A percentile compares a stretch with the other conserved stretches of the same genome.
phyloP scores from a whole-genome alignment of 1,140 invertebrate genomes.

The Wiebesia pumilae region DNA sequence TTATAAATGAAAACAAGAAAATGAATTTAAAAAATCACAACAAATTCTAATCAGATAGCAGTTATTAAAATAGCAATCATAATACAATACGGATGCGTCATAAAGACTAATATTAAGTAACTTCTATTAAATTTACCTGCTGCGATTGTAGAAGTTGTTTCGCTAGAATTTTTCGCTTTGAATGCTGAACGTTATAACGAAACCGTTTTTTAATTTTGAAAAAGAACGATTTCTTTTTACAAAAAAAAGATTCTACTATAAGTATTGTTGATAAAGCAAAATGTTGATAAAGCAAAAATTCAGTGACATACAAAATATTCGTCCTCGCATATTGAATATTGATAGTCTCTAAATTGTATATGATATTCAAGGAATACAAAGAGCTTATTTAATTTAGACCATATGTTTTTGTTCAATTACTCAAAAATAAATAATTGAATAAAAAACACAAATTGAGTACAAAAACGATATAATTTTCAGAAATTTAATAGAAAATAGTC shows the following conservation, averaged over 20 bases:
- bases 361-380: neutral
- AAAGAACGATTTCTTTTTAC: neutral
- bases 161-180: neutral
- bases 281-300: too few relatives aligned
- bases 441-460: too few relatives aligned
- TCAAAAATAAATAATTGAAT: too few relatives aligned
- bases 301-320: neutral
- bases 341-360: neutral
- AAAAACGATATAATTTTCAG: too few relatives aligned
- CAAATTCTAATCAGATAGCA: neutral
- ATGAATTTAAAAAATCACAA: neutral
- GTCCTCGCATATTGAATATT: neutral
- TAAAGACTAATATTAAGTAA: conserved; percentile 14
- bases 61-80: conserved; percentile 19
- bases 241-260: conserved; percentile 11
- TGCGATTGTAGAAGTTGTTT: neutral
- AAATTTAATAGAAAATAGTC: too few relatives aligned
- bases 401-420: too few relatives aligned
- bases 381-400: neutral
- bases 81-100: conserved; percentile 10
- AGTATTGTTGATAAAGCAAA: conserved; percentile 1
- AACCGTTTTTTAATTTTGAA: neutral
- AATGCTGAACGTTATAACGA: neutral
- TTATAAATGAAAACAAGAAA: neutral
- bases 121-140: neutral